Evolutionary conservation across 2,888 invertebrate species (phyloP).

Genomic region (Harpalus rubripes): DNA sequence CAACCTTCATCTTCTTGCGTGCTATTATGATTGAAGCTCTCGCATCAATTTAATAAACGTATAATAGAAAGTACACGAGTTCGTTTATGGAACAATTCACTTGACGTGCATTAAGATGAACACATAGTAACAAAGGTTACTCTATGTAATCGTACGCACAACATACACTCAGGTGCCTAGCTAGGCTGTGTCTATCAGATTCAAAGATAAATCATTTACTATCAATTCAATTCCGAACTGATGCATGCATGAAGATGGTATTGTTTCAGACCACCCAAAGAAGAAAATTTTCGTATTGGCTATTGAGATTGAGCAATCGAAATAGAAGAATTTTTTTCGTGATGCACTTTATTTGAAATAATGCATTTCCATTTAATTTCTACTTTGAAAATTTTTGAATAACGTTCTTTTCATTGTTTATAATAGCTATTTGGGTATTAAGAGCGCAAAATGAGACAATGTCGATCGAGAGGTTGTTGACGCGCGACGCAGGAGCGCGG

Average conservation of each 20-base stretch:
- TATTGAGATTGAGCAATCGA: not conserved
- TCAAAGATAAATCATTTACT: constrained; percentile 27
- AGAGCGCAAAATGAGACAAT: too few relatives aligned
- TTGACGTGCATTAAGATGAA: not conserved
- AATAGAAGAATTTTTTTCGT: not conserved
- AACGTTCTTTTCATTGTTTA: too few relatives aligned
- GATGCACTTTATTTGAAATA: not conserved
- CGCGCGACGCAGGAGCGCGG: too few relatives aligned
- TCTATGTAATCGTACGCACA: not conserved
- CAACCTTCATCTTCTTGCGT: not conserved
- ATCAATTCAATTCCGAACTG: not conserved
- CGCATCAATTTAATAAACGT: constrained; percentile 24
- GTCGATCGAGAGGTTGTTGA: too few relatives aligned
- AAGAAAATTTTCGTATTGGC: not conserved
- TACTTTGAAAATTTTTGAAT: not conserved
- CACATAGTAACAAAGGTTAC: constrained; percentile 15
- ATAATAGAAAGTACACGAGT: constrained; percentile 25
- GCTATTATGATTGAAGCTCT: not conserved
- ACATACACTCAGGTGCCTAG: constrained; percentile 1
- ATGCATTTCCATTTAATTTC: not conserved
- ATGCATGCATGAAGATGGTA: not conserved
- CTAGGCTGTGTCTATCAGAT: constrained; percentile 7
- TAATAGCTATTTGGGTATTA: too few relatives aligned
- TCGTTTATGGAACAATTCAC: constrained; percentile 32
- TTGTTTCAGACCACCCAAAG: constrained; percentile 1